Conservation (phyloP, 35 echinoderm and acorn worm species). For the Patiria miniata region DNA sequence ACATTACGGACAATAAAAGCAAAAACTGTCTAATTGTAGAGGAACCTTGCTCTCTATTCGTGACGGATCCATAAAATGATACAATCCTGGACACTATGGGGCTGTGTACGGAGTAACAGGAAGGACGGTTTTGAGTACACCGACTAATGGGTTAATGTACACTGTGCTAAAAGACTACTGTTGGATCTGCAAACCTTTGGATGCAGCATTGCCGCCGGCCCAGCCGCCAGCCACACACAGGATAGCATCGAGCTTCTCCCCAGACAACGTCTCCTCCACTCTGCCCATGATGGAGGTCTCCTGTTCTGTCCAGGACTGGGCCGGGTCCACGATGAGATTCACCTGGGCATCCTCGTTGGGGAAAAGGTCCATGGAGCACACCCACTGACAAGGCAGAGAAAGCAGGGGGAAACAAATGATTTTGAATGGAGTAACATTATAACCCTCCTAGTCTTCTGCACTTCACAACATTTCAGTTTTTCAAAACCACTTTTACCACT, state of each 20-base stretch:
- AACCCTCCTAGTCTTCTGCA: too few species aligned
- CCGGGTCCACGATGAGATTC: conserved; percentile 73
- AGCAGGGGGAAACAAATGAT: not conserved
- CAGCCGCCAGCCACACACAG: conserved; percentile 97
- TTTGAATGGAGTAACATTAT: conserved; percentile 17
- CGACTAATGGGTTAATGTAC: too few species aligned
- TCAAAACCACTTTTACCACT: too few species aligned
- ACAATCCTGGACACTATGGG: too few species aligned
- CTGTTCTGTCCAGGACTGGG: conserved; percentile 80
- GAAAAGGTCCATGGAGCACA: conserved; percentile 76
- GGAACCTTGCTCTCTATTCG: too few species aligned
- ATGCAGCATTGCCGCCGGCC: conserved; percentile 92
- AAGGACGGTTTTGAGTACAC: too few species aligned
- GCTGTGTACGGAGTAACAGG: too few species aligned
- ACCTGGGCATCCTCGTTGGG: conserved; percentile 95
- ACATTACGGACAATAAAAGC: too few species aligned
- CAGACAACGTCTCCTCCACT: conserved; percentile 82
- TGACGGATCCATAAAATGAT: too few species aligned
- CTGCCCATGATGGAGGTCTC: conserved; percentile 69
- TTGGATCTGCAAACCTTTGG: conserved; percentile 61
- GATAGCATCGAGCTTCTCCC: conserved; percentile 89
- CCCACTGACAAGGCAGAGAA: conserved; percentile 68
- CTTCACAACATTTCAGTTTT: too few species aligned
- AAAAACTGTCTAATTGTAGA: too few species aligned
- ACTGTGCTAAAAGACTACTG: too few species aligned